Evolutionary conservation across 2,113 vertebrate species (phyloP), one percentile per base, ranked within the genome.

Genomic region (Mormyrus lacerda): DNA sequence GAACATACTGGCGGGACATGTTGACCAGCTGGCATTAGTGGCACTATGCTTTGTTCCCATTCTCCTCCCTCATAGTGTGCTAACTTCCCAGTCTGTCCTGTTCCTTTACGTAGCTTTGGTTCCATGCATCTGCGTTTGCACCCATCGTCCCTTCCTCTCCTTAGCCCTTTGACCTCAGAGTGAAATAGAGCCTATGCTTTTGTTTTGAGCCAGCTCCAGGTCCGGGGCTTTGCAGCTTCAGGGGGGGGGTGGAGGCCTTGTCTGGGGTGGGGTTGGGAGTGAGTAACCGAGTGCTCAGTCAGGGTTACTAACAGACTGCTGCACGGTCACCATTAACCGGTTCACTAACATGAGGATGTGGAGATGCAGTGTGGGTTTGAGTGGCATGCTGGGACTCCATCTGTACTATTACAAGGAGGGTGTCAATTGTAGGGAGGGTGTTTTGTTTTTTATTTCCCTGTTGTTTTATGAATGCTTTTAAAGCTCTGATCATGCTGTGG

Each of bases 161-260:
- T 35, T 42, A 1, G 31, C 84, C 85, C 27, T 44, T 76, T 24
- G 84, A 51, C 45, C 48, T 51, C 85, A 35, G 84, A 87, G 85
- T 87, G 84, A 87, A 90, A 87, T 87, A 87, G 85, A 87, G 84
- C 35, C 65, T 87, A 87, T 90, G 89, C 89, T 90, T 90, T 90
- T 87, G 89, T 51, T 87, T 87, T 84, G 88, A 89, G 79, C 51
- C 88, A 84, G 21, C 24, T 17, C 45, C 35, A 31, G 79, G 51
- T 24, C 76, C 2, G 48, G 65, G 50, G 69, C 76, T 82, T 88
- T 50, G 35, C 73, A 47, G 69, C n/a, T 88, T n/a, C n/a, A 17
- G 47, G 47, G 44, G 45, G 73, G 69, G 8, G 45, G 55, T n/a
- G 27, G n/a, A n/a, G n/a, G 31, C 48, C 44, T 15, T 21, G n/a